Evolutionary conservation across 2,797 vertebrate genomes (phyloP).

Genomic region (Xiphophorus birchmanni): DNA sequence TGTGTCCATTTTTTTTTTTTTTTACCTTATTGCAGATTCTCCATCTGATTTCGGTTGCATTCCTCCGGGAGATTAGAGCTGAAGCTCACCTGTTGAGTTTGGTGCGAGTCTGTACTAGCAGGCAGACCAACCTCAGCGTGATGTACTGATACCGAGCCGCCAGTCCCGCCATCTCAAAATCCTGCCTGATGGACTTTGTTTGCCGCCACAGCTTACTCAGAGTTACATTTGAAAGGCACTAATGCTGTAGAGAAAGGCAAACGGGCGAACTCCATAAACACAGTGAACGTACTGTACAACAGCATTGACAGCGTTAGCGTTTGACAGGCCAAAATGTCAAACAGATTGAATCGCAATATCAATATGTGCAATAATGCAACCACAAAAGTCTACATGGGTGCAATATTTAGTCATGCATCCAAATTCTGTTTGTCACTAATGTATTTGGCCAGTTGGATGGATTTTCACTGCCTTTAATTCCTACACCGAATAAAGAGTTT

Average conservation of each 20-base stretch:
- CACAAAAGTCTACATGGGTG: background rate
- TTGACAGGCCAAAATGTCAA: background rate
- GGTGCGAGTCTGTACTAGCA: constrained; percentile 61
- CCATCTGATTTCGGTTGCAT: constrained; percentile 63
- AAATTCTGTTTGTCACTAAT: background rate
- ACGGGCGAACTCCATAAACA: too few relatives aligned
- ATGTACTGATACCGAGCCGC: constrained; percentile 48
- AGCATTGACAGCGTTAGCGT: background rate
- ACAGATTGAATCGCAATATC: background rate
- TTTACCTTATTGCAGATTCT: constrained; percentile 23
- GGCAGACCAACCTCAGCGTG: constrained; percentile 38
- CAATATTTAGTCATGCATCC: background rate
- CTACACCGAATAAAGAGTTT: background rate
- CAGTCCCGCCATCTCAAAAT: constrained; percentile 13
- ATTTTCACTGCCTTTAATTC: background rate
- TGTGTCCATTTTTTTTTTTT: constrained; percentile 34
- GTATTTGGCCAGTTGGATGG: background rate
- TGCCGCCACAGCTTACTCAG: background rate
- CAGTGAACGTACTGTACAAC: background rate
- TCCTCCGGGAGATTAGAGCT: constrained; percentile 66
- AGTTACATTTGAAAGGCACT: background rate
- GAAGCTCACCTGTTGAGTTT: constrained; percentile 55
- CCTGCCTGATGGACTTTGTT: constrained; percentile 4
- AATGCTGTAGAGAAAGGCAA: background rate
- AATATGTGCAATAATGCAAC: background rate